These are phyloP conservation scores for Cyclura pinguis DNA, from an alignment of 2,797 vertebrate species.

Conservation along the genomic window DNA sequence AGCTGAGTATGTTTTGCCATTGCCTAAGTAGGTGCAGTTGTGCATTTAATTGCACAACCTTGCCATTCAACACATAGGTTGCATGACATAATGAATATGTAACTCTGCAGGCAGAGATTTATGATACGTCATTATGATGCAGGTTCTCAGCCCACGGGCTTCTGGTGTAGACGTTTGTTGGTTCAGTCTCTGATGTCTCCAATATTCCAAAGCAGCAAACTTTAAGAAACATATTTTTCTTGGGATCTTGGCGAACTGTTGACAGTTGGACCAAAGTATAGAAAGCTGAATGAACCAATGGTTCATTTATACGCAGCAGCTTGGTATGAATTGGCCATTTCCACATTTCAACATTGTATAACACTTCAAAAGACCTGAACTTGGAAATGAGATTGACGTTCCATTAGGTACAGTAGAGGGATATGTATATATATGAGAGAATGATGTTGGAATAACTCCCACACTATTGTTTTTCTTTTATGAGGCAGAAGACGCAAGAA, in stretches of 20 bases:
- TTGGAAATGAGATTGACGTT: slow-evolving; percentile 58
- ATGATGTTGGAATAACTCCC: slow-evolving; percentile 40
- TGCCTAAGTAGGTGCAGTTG: too few relatives aligned
- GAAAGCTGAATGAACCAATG: background rate
- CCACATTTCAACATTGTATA: slow-evolving; percentile 58
- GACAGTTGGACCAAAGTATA: background rate
- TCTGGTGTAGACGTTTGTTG: background rate
- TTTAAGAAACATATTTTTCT: background rate
- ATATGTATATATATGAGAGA: slow-evolving; percentile 11
- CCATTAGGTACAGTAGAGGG: background rate
- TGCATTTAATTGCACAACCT: too few relatives aligned
- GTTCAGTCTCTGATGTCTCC: background rate
- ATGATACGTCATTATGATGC: too few relatives aligned
- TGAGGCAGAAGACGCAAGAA: slow-evolving; percentile 34
- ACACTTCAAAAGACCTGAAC: slow-evolving; percentile 47
- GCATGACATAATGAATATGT: too few relatives aligned
- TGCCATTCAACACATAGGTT: too few relatives aligned
- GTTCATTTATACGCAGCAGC: background rate
- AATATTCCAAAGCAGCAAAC: background rate
- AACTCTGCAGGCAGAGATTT: too few relatives aligned
- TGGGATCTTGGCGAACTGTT: background rate
- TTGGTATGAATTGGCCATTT: slow-evolving; percentile 11
- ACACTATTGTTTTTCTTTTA: slow-evolving; percentile 43
- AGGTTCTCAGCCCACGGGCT: background rate
- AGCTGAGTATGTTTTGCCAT: too few relatives aligned